Conservation (phyloP, 2,797 vertebrate species). For the Moxostoma hubbsi region DNA sequence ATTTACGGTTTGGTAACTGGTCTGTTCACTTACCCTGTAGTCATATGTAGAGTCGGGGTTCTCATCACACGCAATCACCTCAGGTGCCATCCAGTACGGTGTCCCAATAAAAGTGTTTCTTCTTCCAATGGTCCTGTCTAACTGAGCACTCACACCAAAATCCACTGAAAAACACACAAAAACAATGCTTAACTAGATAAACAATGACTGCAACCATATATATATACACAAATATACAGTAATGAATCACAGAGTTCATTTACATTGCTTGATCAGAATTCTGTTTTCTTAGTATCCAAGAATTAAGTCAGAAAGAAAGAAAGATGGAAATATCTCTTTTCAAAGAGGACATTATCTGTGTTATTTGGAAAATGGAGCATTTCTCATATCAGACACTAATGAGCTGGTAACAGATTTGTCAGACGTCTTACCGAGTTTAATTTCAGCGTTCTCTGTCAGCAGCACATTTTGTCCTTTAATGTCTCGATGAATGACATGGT, state of each 20-base stretch:
- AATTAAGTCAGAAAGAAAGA: not conserved
- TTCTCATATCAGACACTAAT: not conserved
- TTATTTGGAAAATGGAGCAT: not conserved
- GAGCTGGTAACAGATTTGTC: not conserved
- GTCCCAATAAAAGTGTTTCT: conserved; percentile 97
- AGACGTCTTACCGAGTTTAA: conserved; percentile 88
- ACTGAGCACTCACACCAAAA: conserved; percentile 94
- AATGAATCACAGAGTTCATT: not conserved
- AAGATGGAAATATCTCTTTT: not conserved
- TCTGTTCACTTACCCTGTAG: conserved; percentile 82
- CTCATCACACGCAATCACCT: conserved; percentile 94
- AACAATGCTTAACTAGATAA: not conserved
- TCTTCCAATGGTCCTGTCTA: conserved; percentile 91
- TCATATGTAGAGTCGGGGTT: conserved; percentile 93
- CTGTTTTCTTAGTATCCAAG: not conserved
- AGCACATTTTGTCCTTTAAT: conserved; percentile 98
- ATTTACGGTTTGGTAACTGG: not conserved
- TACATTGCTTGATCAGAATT: not conserved
- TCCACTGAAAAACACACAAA: conserved; percentile 78
- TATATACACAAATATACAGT: not conserved
- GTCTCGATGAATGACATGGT: conserved; percentile 95
- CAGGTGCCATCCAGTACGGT: conserved; percentile 97
- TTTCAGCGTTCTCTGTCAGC: conserved; percentile 94
- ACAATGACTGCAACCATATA: not conserved
- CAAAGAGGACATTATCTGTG: not conserved